Evolutionary conservation across 2,113 vertebrate genomes (phyloP).

Genomic region (Galbula dea): DNA sequence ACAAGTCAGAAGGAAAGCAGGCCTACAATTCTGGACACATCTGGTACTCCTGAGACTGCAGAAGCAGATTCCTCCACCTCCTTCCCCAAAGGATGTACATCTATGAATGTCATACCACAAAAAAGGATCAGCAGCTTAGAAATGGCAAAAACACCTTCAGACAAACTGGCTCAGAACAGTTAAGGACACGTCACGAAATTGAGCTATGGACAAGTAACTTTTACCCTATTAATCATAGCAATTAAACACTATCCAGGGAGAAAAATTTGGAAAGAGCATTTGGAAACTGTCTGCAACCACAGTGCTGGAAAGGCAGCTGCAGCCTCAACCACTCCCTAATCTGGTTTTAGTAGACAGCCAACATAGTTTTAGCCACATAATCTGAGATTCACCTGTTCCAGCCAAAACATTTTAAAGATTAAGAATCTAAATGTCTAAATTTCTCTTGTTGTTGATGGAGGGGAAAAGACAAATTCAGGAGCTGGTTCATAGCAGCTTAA

Average conservation of each 20-base stretch:
- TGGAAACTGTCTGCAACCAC: neutral
- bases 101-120: neutral
- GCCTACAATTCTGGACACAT: neutral
- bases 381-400: neutral
- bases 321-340: neutral
- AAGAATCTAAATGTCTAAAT: neutral
- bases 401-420: neutral
- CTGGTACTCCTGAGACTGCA: neutral
- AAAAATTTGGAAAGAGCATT: neutral
- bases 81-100: neutral
- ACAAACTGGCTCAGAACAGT: neutral
- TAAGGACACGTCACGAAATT: neutral
- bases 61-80: neutral
- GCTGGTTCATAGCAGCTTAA: neutral
- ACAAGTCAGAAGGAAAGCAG: neutral
- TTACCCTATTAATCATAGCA: neutral
- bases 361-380: neutral
- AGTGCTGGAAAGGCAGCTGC: neutral
- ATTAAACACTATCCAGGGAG: neutral
- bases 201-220: neutral
- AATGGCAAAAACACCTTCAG: neutral
- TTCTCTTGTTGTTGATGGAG: neutral
- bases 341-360: neutral
- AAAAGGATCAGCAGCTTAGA: neutral
- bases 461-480: neutral